Conservation (phyloP, 2,888 invertebrate genomes). For the Muscina levida region DNA sequence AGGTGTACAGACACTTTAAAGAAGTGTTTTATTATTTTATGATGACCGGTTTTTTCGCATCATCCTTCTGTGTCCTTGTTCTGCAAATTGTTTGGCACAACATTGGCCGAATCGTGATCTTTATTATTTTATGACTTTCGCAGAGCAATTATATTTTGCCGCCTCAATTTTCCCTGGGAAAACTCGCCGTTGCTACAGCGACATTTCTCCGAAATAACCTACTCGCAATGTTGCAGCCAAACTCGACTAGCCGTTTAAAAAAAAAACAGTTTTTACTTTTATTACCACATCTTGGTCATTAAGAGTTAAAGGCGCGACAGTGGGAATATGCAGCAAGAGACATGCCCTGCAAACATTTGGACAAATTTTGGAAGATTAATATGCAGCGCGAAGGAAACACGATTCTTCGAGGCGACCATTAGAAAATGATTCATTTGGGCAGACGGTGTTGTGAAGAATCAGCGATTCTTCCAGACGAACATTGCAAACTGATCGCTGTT, state of each 20-base stretch:
- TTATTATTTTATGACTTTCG: constrained; percentile 25
- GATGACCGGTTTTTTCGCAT: constrained; percentile 10
- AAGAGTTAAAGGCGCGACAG: constrained; percentile 45
- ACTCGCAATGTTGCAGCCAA: constrained; percentile 2
- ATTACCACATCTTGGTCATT: neutral
- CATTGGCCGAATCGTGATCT: constrained; percentile 34
- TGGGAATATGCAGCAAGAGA: neutral
- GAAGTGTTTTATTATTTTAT: constrained; percentile 51
- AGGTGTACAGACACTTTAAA: too few species aligned
- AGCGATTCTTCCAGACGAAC: too few species aligned
- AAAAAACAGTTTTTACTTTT: neutral
- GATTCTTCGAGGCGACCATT: too few species aligned
- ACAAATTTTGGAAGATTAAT: too few species aligned
- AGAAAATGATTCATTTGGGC: too few species aligned
- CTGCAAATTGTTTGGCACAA: constrained; percentile 28
- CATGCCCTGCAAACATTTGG: constrained; percentile 4
- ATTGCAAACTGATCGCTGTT: too few species aligned
- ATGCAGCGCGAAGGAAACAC: too few species aligned
- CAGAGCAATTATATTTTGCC: constrained; percentile 54
- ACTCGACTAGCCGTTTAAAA: neutral
- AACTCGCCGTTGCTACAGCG: neutral
- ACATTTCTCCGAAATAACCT: neutral
- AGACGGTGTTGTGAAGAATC: too few species aligned
- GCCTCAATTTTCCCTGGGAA: constrained; percentile 23
- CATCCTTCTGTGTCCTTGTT: constrained; percentile 5